A percentile compares a stretch with the other conserved stretches of the same genome.
Conservation (phyloP, 2,113 vertebrate species). For the Actenoides lindsayi region DNA sequence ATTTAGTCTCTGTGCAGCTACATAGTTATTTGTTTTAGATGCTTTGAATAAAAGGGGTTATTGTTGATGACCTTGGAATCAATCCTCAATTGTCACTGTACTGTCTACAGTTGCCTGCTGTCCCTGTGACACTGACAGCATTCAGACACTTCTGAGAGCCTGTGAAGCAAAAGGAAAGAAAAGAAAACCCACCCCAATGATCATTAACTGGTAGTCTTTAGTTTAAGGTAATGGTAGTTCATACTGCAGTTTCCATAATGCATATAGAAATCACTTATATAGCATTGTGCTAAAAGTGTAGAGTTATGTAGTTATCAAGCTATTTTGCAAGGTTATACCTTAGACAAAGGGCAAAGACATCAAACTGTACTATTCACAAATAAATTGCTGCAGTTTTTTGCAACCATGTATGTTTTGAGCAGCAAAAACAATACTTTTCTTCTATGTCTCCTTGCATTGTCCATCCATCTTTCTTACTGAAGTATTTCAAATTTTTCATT, state of each 20-base stretch:
- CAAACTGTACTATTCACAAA: background rate
- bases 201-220: background rate
- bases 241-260: background rate
- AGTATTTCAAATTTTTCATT: background rate
- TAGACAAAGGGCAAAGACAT: background rate
- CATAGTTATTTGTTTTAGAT: background rate
- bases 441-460: background rate
- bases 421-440: background rate
- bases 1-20: background rate
- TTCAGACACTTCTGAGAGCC: background rate
- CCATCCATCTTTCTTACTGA: background rate
- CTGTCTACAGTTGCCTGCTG: background rate
- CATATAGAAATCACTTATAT: rapidly evolving
- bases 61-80: background rate
- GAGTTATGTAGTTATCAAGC: background rate
- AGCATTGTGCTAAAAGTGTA: background rate
- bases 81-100: background rate
- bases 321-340: background rate
- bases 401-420: background rate
- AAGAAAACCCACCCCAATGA: background rate
- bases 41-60: background rate
- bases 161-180: background rate
- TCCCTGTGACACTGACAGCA: background rate
- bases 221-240: background rate
- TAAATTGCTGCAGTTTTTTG: background rate